Conservation (phyloP, 2,888 invertebrate genomes). For the Capitulum mitella region DNA sequence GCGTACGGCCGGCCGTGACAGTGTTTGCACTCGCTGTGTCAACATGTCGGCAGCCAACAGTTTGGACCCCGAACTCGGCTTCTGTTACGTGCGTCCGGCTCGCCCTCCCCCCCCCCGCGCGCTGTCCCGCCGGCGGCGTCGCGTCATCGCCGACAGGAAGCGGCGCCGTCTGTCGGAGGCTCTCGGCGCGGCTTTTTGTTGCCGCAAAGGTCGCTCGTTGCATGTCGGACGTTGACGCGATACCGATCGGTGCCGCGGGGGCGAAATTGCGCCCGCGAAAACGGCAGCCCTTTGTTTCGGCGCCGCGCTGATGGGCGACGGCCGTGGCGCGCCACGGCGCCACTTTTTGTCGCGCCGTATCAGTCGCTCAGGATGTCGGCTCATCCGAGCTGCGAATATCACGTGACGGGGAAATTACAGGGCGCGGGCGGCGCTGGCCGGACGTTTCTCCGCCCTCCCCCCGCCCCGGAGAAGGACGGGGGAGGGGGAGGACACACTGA, state of each 20-base stretch:
- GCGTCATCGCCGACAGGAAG: background rate
- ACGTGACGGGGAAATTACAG: slow-evolving; percentile 6
- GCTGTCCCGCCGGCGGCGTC: background rate
- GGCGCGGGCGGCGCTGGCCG: background rate
- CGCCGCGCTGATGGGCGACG: background rate
- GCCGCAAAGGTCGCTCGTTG: background rate
- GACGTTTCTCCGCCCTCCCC: too few relatives aligned
- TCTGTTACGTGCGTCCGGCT: too few relatives aligned
- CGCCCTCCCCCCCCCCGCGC: background rate
- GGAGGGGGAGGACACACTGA: too few relatives aligned
- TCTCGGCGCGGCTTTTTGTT: background rate
- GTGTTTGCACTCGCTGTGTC: background rate
- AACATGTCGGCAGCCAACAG: background rate
- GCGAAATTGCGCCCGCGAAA: background rate
- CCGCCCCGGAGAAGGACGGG: too few relatives aligned
- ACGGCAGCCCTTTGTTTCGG: background rate
- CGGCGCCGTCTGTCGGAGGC: too few relatives aligned
- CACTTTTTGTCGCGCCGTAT: slow-evolving; percentile 10
- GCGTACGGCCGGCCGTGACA: background rate
- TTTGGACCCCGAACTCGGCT: background rate
- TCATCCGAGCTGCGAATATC: background rate
- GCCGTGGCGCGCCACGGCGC: slow-evolving; percentile 5
- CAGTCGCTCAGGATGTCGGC: background rate
- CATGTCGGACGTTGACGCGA: background rate
- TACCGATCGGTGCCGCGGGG: background rate